Percentiles rank a stretch among this genome's conserved stretches.
Evolutionary conservation across 92 coral and sea anemone species (phyloP).

Genomic region (Phymanthus crucifer): DNA sequence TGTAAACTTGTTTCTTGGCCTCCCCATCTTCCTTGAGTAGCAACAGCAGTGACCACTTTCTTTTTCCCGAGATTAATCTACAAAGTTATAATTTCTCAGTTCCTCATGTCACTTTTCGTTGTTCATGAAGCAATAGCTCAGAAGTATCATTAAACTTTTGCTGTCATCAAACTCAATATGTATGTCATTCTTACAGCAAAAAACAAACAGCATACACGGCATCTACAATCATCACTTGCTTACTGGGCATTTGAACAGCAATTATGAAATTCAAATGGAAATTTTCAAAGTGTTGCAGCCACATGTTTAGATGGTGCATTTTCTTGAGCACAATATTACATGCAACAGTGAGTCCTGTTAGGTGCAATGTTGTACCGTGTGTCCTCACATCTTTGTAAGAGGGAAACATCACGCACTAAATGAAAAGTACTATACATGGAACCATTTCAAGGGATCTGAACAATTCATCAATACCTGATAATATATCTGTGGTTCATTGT

Average conservation of each 20-base stretch:
- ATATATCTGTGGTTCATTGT: neutral
- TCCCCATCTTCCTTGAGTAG: slow-evolving; percentile 40
- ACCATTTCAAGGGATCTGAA: neutral
- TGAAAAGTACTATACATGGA: neutral
- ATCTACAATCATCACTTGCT: too few relatives aligned
- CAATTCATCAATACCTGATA: neutral
- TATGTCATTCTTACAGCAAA: too few relatives aligned
- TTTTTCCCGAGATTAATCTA: slow-evolving; percentile 30
- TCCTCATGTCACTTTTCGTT: neutral
- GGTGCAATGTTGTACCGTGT: too few relatives aligned
- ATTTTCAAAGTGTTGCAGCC: too few relatives aligned
- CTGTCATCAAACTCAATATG: too few relatives aligned
- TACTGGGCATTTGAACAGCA: too few relatives aligned
- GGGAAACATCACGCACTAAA: neutral
- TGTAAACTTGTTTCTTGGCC: slow-evolving; percentile 14
- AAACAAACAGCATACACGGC: too few relatives aligned
- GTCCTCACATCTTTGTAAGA: neutral
- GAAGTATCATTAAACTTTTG: too few relatives aligned
- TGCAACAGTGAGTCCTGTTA: too few relatives aligned
- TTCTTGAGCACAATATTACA: too few relatives aligned
- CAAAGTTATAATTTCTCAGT: neutral
- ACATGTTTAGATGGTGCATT: too few relatives aligned
- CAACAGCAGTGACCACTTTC: slow-evolving; percentile 39
- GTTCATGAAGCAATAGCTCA: neutral
- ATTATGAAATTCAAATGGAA: too few relatives aligned